phyloP scores from a whole-genome alignment of 2,113 vertebrate species.

The Prochilodus magdalenae region DNA sequence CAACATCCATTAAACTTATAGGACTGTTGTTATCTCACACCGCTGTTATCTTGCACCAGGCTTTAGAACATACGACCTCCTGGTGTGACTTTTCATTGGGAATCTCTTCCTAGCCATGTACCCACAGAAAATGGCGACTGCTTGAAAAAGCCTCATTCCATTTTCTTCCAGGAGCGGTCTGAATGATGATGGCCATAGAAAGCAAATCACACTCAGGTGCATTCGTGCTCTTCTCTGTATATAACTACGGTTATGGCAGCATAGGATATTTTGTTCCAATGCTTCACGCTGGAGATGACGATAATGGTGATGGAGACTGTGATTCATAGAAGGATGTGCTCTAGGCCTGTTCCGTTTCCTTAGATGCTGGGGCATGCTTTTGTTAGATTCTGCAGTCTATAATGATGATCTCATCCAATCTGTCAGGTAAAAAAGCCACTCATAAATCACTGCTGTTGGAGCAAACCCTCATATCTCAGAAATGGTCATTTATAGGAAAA shows the following conservation, averaged over 20 bases:
- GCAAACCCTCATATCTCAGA: background rate
- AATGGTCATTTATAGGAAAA: background rate
- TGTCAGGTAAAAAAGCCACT: background rate
- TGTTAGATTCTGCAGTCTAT: background rate
- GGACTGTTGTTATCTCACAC: background rate
- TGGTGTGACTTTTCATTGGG: background rate
- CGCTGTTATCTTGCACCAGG: background rate
- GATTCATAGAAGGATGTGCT: background rate
- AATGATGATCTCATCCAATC: background rate
- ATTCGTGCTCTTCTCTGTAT: background rate
- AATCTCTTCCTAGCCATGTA: background rate
- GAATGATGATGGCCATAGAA: background rate
- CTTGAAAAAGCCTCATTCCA: background rate
- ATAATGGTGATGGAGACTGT: conserved; percentile 7
- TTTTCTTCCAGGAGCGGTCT: background rate
- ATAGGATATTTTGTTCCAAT: background rate
- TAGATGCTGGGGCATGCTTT: background rate
- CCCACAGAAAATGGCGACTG: background rate
- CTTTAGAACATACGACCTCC: background rate
- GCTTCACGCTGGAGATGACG: conserved; percentile 1
- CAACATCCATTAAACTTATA: background rate
- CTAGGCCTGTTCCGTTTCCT: background rate
- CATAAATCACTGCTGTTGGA: background rate
- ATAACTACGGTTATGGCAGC: conserved; percentile 5
- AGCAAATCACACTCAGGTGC: background rate